Base-by-base conservation (phyloP, 1,140 invertebrate species). In the Stenopsyche tienmushanensis region DNA sequence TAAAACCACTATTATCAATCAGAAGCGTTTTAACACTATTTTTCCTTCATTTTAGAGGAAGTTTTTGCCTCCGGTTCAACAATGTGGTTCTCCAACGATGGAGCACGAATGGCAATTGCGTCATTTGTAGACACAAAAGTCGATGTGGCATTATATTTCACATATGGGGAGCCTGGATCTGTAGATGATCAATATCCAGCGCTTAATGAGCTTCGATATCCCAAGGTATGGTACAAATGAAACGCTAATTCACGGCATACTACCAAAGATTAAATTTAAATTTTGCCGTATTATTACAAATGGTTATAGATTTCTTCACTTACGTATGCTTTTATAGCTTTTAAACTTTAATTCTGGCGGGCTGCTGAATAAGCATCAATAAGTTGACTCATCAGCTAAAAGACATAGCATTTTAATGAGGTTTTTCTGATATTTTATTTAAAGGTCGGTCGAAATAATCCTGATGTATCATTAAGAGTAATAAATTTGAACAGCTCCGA, bases 11-110 rank as follows among this genome's bases (percentile, higher is more conserved):
- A n/a, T n/a, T n/a, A n/a, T n/a, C n/a, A n/a, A n/a, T n/a, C n/a
- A n/a, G n/a, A n/a, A n/a, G n/a, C n/a, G n/a, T n/a, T n/a, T n/a
- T n/a, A n/a, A n/a, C n/a, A n/a, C n/a, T n/a, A n/a, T n/a, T n/a
- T n/a, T 13, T 8, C 55, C 34, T 24, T 13, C 54, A 42, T 77
- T 76, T 13, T 73, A 94, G 95, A 97, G 88, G 94, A 97, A 78
- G 89, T 98, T 3, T 86, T 97, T 73, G 85, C 86, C 68, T 88
- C 88, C 0, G 91, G 92, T 62, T 85, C 87, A 71, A 94, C 94
- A 0, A 75, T 94, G 7, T 97, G 94, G 94, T 94, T 96, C 78
- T 94, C 93, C 21, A 86, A 88, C 0, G 83, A 87, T 71, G 92
- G 92, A 3, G 85, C 76, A n/a, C 88, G 85, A 72, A 71, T 97